Percentiles rank a stretch among this genome's conserved stretches.
Evolutionary conservation across 2,888 invertebrate genomes (phyloP).

Genomic region (Encarsia formosa): DNA sequence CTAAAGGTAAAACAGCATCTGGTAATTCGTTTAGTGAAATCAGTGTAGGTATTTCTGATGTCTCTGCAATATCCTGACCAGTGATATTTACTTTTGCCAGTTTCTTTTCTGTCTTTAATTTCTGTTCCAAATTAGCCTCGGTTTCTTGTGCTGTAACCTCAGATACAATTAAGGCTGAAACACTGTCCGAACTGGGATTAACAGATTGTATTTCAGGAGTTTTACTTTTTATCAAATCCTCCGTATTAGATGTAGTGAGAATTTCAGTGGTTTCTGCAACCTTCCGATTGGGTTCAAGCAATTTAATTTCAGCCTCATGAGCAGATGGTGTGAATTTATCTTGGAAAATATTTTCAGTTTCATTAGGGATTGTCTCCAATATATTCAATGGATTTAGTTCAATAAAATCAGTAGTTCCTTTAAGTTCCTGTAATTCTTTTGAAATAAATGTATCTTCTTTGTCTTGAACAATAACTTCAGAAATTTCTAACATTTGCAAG

Average conservation of each 20-base stretch:
- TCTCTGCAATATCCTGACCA: conserved; percentile 47
- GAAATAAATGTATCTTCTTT: conserved; percentile 42
- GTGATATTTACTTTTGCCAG: conserved; percentile 32
- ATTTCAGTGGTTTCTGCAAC: conserved; percentile 37
- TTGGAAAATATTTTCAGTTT: conserved; percentile 22
- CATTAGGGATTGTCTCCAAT: conserved; percentile 26
- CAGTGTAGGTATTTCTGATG: conserved; percentile 39
- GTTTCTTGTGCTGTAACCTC: conserved; percentile 34
- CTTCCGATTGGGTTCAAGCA: conserved; percentile 45
- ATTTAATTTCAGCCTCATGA: conserved; percentile 43
- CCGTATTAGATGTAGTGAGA: conserved; percentile 25
- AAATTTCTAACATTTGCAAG: conserved; percentile 46
- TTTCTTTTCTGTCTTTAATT: conserved; percentile 25
- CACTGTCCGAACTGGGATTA: conserved; percentile 18
- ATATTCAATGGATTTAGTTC: conserved; percentile 26
- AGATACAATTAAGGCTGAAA: conserved; percentile 30
- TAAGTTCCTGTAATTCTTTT: conserved; percentile 27
- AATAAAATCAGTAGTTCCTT: conserved; percentile 29
- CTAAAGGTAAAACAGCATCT: conserved; percentile 23
- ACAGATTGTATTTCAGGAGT: conserved; percentile 25
- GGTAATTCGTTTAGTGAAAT: conserved; percentile 30
- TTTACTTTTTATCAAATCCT: conserved; percentile 16
- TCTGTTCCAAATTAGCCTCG: conserved; percentile 33
- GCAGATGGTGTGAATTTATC: conserved; percentile 32
- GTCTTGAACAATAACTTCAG: conserved; percentile 45